Conservation (phyloP, 2,888 invertebrate genomes). For the Sarcophaga caerulescens region DNA sequence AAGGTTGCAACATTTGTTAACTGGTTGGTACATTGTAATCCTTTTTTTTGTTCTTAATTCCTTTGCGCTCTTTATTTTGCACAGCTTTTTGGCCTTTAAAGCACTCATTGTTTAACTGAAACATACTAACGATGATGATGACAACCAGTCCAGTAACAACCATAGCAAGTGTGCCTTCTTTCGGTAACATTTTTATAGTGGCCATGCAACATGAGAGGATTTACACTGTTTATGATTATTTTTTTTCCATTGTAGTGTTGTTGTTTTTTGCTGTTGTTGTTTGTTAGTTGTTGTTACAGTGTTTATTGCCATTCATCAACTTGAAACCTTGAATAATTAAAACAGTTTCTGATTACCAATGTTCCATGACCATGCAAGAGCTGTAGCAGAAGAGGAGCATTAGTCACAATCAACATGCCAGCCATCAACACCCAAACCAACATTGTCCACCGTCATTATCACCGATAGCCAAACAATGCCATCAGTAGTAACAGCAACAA, state of each 20-base stretch:
- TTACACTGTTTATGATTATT: neutral
- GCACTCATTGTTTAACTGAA: constrained; percentile 49
- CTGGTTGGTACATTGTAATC: constrained; percentile 51
- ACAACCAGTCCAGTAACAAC: neutral
- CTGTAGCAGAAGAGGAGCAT: neutral
- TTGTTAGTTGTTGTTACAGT: constrained; percentile 42
- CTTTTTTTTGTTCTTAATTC: constrained; percentile 21
- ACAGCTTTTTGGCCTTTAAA: constrained; percentile 42
- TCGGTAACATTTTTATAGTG: constrained; percentile 47
- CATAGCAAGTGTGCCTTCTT: neutral
- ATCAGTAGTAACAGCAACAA: neutral
- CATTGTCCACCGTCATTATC: constrained; percentile 37
- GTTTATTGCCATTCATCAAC: constrained; percentile 78
- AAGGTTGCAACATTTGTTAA: constrained; percentile 31
- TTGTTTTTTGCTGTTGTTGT: constrained; percentile 42
- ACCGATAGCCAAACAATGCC: constrained; percentile 21
- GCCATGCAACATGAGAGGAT: constrained; percentile 45
- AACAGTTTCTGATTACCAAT: constrained; percentile 80
- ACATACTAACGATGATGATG: constrained; percentile 18
- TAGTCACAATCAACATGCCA: neutral
- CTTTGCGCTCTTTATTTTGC: constrained; percentile 25
- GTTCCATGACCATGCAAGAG: constrained; percentile 60
- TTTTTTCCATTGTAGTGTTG: constrained; percentile 1
- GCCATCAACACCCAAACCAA: neutral
- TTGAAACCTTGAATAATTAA: constrained; percentile 81